phyloP scores from a whole-genome alignment of 2,113 vertebrate species.

The Microtus richardsoni region DNA sequence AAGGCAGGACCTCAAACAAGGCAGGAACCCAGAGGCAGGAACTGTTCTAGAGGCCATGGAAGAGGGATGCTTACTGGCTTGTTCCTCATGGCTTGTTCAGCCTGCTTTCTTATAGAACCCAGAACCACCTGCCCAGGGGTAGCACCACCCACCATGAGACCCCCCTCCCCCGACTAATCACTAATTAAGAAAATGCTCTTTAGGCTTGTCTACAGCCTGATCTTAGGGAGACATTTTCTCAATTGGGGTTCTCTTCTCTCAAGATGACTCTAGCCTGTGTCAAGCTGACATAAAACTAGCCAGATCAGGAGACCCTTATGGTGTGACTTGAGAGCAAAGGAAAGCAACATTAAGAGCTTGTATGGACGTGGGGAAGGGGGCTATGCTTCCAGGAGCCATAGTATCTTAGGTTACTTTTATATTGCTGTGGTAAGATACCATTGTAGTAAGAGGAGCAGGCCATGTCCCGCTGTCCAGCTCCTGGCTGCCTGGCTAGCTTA shows the following conservation, averaged over 20 bases:
- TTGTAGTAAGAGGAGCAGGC: no score
- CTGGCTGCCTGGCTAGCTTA: no score
- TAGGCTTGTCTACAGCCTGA: background rate
- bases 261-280: background rate
- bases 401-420: background rate
- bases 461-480: no score
- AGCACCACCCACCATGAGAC: background rate
- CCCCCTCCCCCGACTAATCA: background rate
- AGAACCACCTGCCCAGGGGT: background rate
- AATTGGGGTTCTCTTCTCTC: background rate
- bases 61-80: background rate
- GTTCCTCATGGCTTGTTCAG: background rate
- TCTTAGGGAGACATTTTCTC: background rate
- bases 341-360: background rate
- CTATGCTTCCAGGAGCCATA: background rate
- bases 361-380: no score
- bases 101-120: background rate
- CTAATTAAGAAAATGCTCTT: background rate
- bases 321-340: no score
- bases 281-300: background rate
- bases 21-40: background rate
- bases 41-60: background rate
- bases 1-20: background rate
- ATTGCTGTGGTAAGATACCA: background rate
- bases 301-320: background rate